phyloP scores from a whole-genome alignment of 2,888 invertebrate species.

The Drosophila yooni region DNA sequence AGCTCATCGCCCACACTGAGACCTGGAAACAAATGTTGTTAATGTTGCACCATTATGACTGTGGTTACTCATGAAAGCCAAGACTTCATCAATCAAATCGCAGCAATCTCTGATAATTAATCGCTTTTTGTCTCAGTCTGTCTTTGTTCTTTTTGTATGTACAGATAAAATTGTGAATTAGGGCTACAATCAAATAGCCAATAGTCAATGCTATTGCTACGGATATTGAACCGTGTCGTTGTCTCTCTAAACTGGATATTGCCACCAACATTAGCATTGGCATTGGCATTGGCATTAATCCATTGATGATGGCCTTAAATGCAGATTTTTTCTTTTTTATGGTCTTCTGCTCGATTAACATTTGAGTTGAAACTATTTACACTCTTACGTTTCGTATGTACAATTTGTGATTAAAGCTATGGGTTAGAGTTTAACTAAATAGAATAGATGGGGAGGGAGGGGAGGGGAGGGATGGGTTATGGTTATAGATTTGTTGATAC shows the following conservation, averaged over 20 bases:
- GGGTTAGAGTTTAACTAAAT: background rate
- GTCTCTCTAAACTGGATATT: conserved; percentile 14
- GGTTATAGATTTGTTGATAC: conserved; percentile 20
- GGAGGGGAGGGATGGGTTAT: background rate
- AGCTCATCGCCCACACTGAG: conserved; percentile 94
- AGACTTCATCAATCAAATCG: conserved; percentile 43
- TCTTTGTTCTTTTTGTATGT: conserved; percentile 47
- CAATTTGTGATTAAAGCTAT: conserved; percentile 10
- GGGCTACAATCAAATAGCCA: conserved; percentile 8
- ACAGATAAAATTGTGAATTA: conserved; percentile 33
- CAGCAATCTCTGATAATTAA: conserved; percentile 52
- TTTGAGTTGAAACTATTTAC: conserved; percentile 33
- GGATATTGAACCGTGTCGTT: conserved; percentile 58
- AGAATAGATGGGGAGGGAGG: conserved; percentile 1
- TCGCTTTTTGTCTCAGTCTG: conserved; percentile 41
- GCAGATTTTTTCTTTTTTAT: conserved; percentile 22
- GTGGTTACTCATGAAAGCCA: background rate
- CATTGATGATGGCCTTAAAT: conserved; percentile 68
- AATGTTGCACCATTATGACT: conserved; percentile 16
- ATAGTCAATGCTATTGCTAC: conserved; percentile 57
- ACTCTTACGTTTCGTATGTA: conserved; percentile 30
- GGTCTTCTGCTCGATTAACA: conserved; percentile 23
- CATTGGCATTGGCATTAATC: conserved; percentile 82
- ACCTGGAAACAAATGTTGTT: conserved; percentile 86
- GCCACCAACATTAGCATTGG: conserved; percentile 39